Percentiles rank a stretch among this genome's conserved stretches.
Evolutionary conservation across 2,797 vertebrate genomes (phyloP).

Genomic region (Apogon talboti): DNA sequence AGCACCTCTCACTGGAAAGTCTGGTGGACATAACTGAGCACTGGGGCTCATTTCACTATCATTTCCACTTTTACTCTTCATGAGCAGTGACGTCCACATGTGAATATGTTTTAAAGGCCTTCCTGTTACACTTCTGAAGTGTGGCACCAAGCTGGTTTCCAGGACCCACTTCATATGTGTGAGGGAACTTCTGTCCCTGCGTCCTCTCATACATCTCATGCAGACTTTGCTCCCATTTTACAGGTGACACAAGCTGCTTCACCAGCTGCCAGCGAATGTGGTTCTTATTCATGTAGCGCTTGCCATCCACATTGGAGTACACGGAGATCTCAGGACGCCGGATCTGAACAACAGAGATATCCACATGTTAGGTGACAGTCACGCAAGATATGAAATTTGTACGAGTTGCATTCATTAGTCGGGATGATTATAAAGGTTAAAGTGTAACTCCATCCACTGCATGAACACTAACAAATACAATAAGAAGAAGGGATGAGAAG

Average conservation of each 20-base stretch:
- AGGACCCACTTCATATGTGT: constrained; percentile 92
- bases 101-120: constrained; percentile 87
- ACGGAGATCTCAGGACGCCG: constrained; percentile 87
- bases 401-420: neutral
- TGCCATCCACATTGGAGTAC: constrained; percentile 90
- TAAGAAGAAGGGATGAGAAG: too few species aligned
- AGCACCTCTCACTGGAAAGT: neutral
- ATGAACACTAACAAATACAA: too few species aligned
- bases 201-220: constrained; percentile 89
- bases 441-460: too few species aligned
- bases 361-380: neutral
- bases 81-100: constrained; percentile 76
- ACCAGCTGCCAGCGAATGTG: constrained; percentile 86
- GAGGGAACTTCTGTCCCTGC: constrained; percentile 87
- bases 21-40: neutral
- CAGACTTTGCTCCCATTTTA: constrained; percentile 96
- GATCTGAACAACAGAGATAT: constrained; percentile 59
- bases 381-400: neutral
- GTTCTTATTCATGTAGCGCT: constrained; percentile 85
- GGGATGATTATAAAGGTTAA: too few species aligned
- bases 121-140: constrained; percentile 90
- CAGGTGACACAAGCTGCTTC: constrained; percentile 91
- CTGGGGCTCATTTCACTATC: neutral
- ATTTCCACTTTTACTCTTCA: constrained; percentile 35
- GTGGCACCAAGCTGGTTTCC: constrained; percentile 90